Conservation (phyloP, 2,888 invertebrate genomes). For the Glyphotaelius pellucidus region DNA sequence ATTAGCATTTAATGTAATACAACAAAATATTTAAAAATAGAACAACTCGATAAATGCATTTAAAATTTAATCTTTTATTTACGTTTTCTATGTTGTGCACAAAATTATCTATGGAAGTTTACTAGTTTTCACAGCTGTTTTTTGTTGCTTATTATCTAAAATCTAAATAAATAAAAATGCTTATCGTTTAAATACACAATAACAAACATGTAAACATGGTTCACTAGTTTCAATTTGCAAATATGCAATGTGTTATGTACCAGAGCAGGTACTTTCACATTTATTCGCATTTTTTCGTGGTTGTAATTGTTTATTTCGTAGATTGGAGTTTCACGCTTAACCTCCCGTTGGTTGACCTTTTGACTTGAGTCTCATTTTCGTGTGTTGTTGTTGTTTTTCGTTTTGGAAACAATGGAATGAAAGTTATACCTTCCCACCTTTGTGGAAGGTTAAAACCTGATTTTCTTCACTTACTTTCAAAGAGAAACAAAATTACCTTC, state of each 20-base stretch:
- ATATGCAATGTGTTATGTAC: not conserved
- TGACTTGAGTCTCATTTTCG: conserved; percentile 13
- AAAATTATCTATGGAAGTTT: not conserved
- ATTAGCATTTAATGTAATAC: not conserved
- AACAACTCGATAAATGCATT: not conserved
- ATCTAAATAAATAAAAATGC: not conserved
- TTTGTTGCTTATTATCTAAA: not conserved
- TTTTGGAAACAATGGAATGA: conserved; percentile 9
- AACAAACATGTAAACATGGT: not conserved
- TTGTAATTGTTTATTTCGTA: not conserved
- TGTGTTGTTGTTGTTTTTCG: conserved; percentile 9
- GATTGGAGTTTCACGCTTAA: conserved; percentile 28
- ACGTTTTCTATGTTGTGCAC: not conserved
- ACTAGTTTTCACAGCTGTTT: not conserved
- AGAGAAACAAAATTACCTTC: not conserved
- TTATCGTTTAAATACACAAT: not conserved
- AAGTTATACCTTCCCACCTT: not conserved
- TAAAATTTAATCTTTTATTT: not conserved
- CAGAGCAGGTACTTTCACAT: not conserved
- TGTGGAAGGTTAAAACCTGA: not conserved
- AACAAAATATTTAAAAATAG: not conserved
- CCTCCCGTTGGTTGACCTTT: conserved; percentile 52
- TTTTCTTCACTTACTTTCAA: not conserved
- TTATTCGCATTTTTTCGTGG: not conserved
- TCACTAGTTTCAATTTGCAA: not conserved